Base-by-base conservation (phyloP, 2,797 vertebrate species). In the Serranus cabrilla region DNA sequence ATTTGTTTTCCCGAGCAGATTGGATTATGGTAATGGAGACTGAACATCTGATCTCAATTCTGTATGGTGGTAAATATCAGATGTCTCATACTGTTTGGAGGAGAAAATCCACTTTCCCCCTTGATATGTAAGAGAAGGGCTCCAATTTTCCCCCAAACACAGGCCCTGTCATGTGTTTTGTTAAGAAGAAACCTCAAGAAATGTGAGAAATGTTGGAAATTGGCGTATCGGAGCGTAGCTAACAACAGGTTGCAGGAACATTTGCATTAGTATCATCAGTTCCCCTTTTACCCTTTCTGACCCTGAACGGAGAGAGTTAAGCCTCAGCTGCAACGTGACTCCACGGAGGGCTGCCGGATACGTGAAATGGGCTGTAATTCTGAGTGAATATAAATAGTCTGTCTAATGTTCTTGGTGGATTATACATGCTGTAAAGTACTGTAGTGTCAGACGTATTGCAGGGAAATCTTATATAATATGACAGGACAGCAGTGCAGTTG, bases 41-140 rank as follows among this genome's bases (percentile, higher is more conserved):
- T 7, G 34, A 77, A 78, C 89, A 87, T 92, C 84, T 93, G 89
- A 92, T 91, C 71, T 80, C 57, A 89, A 82, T 88, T 88, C 59
- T 47, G 83, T 10, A 39, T 14, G 76, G 52, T 58, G 34, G 71
- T 46, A 75, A 63, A 84, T 76, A 80, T 92, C 76, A 39, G 77
- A 85, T 89, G 69, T 85, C 86, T 80, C 12, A 0, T 47, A 25
- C 25, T 60, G 61, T 78, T 83, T 49, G 21, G 68, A 51, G 8
- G 63, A 82, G 74, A 82, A 89, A 85, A 87, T 87, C 62, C 46
- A 61, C 78, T 75, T 86, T 86, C 56, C 49, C 71, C 71, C 50
- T 71, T 69, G 40, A 88, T 80, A 64, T 59, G 45, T 17, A 56
- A 27, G 63, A 72, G 69, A 71, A 74, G 59, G 65, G 20, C 58